A percentile compares a stretch with the other conserved stretches of the same genome.
These are phyloP conservation scores for Pseudochirops corinnae DNA, from an alignment of 2,797 vertebrate genomes.

Conservation along the genomic window DNA sequence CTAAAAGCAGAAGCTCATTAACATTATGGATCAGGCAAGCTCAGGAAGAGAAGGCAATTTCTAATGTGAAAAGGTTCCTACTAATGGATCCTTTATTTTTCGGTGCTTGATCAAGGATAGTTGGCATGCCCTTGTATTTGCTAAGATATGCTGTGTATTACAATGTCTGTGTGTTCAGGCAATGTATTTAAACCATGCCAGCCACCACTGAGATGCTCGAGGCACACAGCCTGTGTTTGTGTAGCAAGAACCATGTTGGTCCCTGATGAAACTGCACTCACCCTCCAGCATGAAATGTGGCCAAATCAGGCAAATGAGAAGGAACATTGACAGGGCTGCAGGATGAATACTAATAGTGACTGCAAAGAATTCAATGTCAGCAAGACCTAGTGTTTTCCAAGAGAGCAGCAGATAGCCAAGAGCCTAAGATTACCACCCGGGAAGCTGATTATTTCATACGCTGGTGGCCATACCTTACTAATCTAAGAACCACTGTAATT, in stretches of 20 bases:
- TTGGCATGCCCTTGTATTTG: neutral
- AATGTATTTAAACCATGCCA: constrained; percentile 15
- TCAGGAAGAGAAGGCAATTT: neutral
- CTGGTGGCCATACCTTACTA: neutral
- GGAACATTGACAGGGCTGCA: neutral
- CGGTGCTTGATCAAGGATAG: neutral
- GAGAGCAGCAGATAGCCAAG: neutral
- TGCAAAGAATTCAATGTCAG: neutral
- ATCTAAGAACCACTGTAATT: neutral
- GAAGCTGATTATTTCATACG: neutral
- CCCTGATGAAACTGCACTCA: constrained; percentile 1
- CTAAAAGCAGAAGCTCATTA: constrained; percentile 34
- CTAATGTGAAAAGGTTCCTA: neutral
- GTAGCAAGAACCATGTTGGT: constrained; percentile 34
- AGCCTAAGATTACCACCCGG: neutral
- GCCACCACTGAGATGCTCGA: neutral
- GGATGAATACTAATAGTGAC: neutral
- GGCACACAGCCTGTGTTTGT: constrained; percentile 28
- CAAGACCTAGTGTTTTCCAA: neutral
- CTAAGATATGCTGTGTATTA: neutral
- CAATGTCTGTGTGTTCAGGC: neutral
- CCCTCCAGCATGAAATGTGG: constrained; percentile 23
- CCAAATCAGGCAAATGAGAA: constrained; percentile 51
- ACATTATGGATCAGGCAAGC: constrained; percentile 32
- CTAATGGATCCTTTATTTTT: constrained; percentile 20